Evolutionary conservation across 2,113 vertebrate species (phyloP).

Genomic region (Arenaria interpres): DNA sequence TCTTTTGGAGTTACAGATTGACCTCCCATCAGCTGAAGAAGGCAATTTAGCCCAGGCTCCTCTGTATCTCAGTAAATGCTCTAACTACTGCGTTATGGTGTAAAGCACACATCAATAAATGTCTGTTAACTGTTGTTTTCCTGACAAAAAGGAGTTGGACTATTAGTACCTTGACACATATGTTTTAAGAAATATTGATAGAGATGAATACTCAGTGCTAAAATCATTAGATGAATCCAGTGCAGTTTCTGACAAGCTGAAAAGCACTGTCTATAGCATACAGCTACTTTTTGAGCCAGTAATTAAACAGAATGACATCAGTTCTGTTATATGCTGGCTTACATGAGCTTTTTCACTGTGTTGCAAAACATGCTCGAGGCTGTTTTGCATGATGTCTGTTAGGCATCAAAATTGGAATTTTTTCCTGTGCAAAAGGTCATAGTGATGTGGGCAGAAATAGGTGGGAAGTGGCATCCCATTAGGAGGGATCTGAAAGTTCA

Average conservation of each 20-base stretch:
- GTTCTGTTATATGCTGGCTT: background rate
- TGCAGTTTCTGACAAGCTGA: background rate
- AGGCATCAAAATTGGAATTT: background rate
- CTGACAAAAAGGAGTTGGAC: background rate
- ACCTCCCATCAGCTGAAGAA: background rate
- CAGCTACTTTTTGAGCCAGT: background rate
- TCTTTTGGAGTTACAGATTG: background rate
- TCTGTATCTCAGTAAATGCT: background rate
- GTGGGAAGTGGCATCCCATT: background rate
- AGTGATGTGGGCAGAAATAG: background rate
- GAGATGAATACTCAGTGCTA: background rate
- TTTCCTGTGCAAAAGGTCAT: background rate
- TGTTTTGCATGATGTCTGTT: too few relatives aligned
- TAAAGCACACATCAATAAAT: background rate
- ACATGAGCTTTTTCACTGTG: background rate
- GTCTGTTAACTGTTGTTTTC: background rate
- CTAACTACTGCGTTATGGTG: background rate
- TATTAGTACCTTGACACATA: background rate
- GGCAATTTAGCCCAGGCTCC: background rate
- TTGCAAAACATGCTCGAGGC: background rate
- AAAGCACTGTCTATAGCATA: background rate
- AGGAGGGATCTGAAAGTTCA: background rate
- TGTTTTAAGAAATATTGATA: background rate
- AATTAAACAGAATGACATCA: background rate
- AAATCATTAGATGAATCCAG: background rate